Conservation (phyloP, 37 sponge, comb jelly and placozoan genomes). For the Halisarca cf. caerulea region DNA sequence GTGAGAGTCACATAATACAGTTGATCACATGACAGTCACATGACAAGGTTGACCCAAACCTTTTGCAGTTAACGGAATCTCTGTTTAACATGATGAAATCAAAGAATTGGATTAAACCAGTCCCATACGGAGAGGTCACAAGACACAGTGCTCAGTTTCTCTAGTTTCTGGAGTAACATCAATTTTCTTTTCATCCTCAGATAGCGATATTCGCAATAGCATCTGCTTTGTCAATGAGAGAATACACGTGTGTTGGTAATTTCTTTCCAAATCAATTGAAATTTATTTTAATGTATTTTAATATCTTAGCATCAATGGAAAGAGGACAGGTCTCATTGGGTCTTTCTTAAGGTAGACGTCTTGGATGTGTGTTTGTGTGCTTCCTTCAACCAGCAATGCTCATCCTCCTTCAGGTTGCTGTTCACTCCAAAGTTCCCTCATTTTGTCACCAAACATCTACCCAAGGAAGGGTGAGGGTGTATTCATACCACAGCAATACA, state of each 20-base stretch:
- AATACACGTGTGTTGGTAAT: slow-evolving; percentile 20
- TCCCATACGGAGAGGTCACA: slow-evolving; percentile 58
- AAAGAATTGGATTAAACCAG: slow-evolving; percentile 9
- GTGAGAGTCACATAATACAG: too few relatives aligned
- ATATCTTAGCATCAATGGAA: slow-evolving; percentile 2
- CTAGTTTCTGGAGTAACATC: too few relatives aligned
- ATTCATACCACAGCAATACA: too few relatives aligned
- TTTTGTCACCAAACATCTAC: too few relatives aligned
- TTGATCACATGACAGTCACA: too few relatives aligned
- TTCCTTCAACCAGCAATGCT: not conserved
- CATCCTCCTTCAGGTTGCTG: not conserved
- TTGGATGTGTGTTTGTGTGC: not conserved
- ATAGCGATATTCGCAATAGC: slow-evolving; percentile 14
- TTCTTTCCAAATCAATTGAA: too few relatives aligned
- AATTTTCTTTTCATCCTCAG: not conserved
- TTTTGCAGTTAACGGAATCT: slow-evolving; percentile 36
- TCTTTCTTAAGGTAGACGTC: not conserved
- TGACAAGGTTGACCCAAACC: too few relatives aligned
- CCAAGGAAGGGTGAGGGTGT: too few relatives aligned
- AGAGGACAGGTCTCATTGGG: slow-evolving; percentile 19
- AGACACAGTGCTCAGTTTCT: too few relatives aligned
- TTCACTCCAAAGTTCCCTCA: slow-evolving; percentile 17
- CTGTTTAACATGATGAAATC: slow-evolving; percentile 35
- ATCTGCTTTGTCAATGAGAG: not conserved
- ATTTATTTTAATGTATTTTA: too few relatives aligned